Percentiles rank a stretch among this genome's conserved stretches.
Evolutionary conservation across 1,140 invertebrate genomes (phyloP).

Genomic region (Dinothrombium tinctorium): DNA sequence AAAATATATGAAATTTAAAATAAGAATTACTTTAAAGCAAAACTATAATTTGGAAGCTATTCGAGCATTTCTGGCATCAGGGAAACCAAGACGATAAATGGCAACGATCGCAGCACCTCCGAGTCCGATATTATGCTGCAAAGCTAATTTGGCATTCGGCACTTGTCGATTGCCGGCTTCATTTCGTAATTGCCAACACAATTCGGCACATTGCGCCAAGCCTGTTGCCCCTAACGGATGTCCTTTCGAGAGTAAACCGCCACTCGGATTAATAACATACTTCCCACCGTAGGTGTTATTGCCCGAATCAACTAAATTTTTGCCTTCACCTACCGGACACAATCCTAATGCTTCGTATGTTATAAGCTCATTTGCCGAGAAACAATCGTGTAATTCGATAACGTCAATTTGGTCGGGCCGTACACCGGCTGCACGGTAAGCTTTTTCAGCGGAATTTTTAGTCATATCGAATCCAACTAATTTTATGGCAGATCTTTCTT

Average conservation of each 20-base stretch:
- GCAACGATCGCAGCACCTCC: constrained; percentile 82
- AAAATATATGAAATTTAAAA: too few species aligned
- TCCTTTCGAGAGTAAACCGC: constrained; percentile 91
- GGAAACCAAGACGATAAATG: constrained; percentile 64
- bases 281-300: constrained; percentile 96
- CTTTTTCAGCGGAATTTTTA: constrained; percentile 44
- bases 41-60: too few species aligned
- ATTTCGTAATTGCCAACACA: constrained; percentile 71
- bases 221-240: constrained; percentile 94
- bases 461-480: constrained; percentile 90
- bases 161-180: constrained; percentile 77
- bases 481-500: constrained; percentile 63
- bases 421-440: constrained; percentile 51
- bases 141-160: constrained; percentile 45
- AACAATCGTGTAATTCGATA: constrained; percentile 98
- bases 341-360: constrained; percentile 91
- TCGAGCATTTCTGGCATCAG: too few species aligned
- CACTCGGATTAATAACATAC: constrained; percentile 84
- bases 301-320: constrained; percentile 69
- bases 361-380: constrained; percentile 89
- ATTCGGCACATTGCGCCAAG: constrained; percentile 79
- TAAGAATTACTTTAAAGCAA: too few species aligned
- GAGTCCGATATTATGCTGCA: constrained; percentile 90
- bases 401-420: constrained; percentile 66
- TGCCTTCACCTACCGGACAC: constrained; percentile 67